Evolutionary conservation across 2,797 vertebrate species (phyloP).

Genomic region (Rhinichthys osculus): DNA sequence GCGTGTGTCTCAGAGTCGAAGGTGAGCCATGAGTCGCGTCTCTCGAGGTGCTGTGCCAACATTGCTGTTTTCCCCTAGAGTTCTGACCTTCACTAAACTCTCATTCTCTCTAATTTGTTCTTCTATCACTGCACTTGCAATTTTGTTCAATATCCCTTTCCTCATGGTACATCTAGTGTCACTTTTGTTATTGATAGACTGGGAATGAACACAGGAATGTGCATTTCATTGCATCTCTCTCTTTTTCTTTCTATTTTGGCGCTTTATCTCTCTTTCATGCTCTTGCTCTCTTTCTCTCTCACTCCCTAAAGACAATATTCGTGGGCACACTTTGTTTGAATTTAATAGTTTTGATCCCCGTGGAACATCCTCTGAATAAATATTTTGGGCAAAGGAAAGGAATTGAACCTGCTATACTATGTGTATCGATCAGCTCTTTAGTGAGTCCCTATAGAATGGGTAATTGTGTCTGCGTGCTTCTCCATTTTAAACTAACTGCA

Average conservation of each 20-base stretch:
- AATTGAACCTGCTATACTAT: conserved; percentile 70
- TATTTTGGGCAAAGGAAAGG: conserved; percentile 66
- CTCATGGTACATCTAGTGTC: conserved; percentile 51
- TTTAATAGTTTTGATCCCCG: conserved; percentile 48
- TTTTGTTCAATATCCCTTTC: conserved; percentile 56
- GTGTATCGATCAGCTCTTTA: conserved; percentile 84
- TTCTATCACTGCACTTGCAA: conserved; percentile 60
- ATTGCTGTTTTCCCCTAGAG: conserved; percentile 54
- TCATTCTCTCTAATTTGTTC: conserved; percentile 61
- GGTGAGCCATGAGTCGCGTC: conserved; percentile 42
- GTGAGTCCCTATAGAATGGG: conserved; percentile 77
- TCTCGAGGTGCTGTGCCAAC: conserved; percentile 51
- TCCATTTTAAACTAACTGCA: conserved; percentile 79
- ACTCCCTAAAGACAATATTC: conserved; percentile 35
- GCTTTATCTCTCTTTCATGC: conserved; percentile 17
- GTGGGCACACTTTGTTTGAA: conserved; percentile 44
- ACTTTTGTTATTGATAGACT: conserved; percentile 55
- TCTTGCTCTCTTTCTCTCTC: background rate
- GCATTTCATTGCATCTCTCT: conserved; percentile 48
- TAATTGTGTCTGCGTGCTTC: conserved; percentile 82
- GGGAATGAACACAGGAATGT: conserved; percentile 48
- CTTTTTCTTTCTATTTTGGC: conserved; percentile 10
- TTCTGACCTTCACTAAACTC: conserved; percentile 63
- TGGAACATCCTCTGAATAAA: conserved; percentile 63
- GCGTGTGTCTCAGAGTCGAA: conserved; percentile 44